A percentile compares a stretch with the other conserved stretches of the same genome.
These are phyloP conservation scores for Pteronotus mesoamericanus DNA, from an alignment of 2,797 vertebrate species.

Conservation along the genomic window DNA sequence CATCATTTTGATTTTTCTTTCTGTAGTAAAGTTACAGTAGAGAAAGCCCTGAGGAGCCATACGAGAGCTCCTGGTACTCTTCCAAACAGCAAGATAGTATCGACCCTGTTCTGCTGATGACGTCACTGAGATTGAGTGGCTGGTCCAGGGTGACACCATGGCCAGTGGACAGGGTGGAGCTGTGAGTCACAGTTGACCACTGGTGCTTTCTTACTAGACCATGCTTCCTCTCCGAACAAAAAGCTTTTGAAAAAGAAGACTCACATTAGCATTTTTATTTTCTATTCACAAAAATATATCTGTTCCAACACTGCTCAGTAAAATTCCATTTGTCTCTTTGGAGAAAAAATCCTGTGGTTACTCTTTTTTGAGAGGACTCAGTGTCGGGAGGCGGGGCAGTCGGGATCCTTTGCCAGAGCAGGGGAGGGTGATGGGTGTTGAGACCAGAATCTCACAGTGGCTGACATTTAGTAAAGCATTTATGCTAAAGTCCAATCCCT, in stretches of 20 bases:
- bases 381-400: not conserved
- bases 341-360: not conserved
- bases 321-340: not conserved
- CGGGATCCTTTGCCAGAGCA: not conserved
- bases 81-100: not conserved
- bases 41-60: not conserved
- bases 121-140: conserved; percentile 19
- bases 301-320: not conserved
- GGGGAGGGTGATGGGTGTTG: not conserved
- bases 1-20: not conserved
- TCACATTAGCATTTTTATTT: conserved; percentile 53
- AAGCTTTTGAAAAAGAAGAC: conserved; percentile 17
- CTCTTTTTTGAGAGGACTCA: not conserved
- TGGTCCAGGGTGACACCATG: conserved; percentile 34
- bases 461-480: not conserved
- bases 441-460: not conserved
- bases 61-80: not conserved
- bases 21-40: not conserved
- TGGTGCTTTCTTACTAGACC: not conserved
- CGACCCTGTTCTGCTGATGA: not conserved
- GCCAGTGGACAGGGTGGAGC: not conserved
- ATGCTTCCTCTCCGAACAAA: conserved; percentile 47
- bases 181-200: not conserved
- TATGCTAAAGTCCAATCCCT: not conserved
- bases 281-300: not conserved